phyloP scores from a whole-genome alignment of 2,888 invertebrate genomes.

The Agonopterix arenella region DNA sequence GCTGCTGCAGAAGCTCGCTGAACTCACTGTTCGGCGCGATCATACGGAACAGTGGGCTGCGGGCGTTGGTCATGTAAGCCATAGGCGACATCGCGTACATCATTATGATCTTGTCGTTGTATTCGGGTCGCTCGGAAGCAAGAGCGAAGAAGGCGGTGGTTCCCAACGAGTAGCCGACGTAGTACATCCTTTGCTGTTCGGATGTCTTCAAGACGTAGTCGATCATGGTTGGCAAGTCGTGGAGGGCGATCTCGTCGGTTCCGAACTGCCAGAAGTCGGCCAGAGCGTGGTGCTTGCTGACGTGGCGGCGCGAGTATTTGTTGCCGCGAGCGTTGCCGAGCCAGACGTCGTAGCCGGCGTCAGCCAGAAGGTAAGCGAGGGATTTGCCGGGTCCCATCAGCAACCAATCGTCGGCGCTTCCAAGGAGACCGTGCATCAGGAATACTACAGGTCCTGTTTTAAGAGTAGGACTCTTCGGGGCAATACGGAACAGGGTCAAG shows the following conservation, averaged over 20 bases:
- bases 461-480: conserved; percentile 32
- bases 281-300: conserved; percentile 47
- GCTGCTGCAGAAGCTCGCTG: conserved; percentile 29
- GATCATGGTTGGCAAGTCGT: conserved; percentile 64
- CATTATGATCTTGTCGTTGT: conserved; percentile 53
- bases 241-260: conserved; percentile 59
- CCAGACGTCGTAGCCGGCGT: conserved; percentile 66
- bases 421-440: conserved; percentile 80
- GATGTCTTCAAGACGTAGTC: conserved; percentile 49
- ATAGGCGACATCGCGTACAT: conserved; percentile 63
- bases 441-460: conserved; percentile 59
- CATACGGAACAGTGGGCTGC: conserved; percentile 62
- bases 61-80: conserved; percentile 58
- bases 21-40: conserved; percentile 48
- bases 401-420: conserved; percentile 82
- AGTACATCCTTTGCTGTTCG: conserved; percentile 47
- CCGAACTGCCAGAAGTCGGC: conserved; percentile 64
- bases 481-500: conserved; percentile 60
- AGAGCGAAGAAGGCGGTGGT: conserved; percentile 55
- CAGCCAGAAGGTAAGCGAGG: conserved; percentile 52
- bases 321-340: conserved; percentile 63
- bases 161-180: conserved; percentile 56
- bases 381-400: conserved; percentile 78
- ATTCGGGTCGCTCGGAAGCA: conserved; percentile 44
- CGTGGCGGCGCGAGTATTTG: conserved; percentile 54